phyloP scores from a whole-genome alignment of 1,140 invertebrate genomes.

The Lordiphosa collinella region DNA sequence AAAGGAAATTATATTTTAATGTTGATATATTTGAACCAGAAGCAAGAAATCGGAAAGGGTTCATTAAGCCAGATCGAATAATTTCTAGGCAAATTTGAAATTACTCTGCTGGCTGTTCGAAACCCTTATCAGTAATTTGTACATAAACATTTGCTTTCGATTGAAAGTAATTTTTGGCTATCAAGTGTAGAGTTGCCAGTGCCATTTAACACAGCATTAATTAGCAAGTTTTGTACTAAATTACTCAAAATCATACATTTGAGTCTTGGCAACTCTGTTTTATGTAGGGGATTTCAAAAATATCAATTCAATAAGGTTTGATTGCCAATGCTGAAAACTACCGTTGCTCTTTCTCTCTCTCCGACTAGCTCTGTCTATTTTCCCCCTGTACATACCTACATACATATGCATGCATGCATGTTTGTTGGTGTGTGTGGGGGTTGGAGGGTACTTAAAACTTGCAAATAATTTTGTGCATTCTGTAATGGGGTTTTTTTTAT shows the following conservation, averaged over 20 bases:
- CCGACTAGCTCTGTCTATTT: conserved; percentile 1
- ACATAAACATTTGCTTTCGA: neutral
- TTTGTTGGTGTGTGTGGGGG: conserved; percentile 26
- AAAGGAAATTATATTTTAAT: too few relatives aligned
- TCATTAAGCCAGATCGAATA: too few relatives aligned
- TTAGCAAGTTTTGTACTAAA: conserved; percentile 14
- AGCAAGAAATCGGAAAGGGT: too few relatives aligned
- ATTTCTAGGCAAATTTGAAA: too few relatives aligned
- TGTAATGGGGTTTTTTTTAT: conserved; percentile 46
- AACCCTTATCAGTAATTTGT: too few relatives aligned
- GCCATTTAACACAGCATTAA: conserved; percentile 25
- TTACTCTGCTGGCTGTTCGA: too few relatives aligned
- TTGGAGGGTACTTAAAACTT: conserved; percentile 67
- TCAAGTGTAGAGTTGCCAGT: too few relatives aligned
- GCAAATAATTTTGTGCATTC: conserved; percentile 56
- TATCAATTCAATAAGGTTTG: conserved; percentile 31
- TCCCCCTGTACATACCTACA: neutral
- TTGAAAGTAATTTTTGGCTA: conserved; percentile 32
- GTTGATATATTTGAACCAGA: too few relatives aligned
- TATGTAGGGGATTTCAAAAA: conserved; percentile 65
- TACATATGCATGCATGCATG: conserved; percentile 13
- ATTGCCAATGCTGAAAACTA: conserved; percentile 38
- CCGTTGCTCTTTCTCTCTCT: conserved; percentile 51
- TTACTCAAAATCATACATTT: neutral
- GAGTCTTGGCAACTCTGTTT: conserved; percentile 51